Conservation (phyloP, 2,113 vertebrate genomes). For the Pelvicachromis taeniatus region DNA sequence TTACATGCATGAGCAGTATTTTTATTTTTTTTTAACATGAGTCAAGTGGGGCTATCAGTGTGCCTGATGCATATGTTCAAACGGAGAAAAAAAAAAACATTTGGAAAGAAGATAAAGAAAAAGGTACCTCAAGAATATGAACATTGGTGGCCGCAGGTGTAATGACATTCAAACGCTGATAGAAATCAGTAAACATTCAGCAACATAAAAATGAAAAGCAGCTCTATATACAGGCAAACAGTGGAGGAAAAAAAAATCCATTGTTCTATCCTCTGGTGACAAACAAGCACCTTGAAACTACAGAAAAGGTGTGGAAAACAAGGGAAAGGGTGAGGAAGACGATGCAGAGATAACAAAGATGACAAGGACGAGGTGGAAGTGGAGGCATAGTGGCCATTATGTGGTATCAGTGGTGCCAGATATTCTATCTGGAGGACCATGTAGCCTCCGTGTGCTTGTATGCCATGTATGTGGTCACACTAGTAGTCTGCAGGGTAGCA, state of each 20-base stretch:
- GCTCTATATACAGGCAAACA: not conserved
- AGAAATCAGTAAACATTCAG: constrained; percentile 51
- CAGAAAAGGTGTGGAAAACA: constrained; percentile 6
- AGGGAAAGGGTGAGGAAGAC: constrained; percentile 39
- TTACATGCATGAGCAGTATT: not conserved
- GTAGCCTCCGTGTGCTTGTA: constrained; percentile 52
- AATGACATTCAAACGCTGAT: constrained; percentile 50
- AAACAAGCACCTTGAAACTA: constrained; percentile 30
- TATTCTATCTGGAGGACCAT: constrained; percentile 60
- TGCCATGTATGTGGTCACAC: constrained; percentile 65
- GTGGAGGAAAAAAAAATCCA: not conserved
- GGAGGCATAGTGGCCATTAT: constrained; percentile 50
- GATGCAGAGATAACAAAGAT: constrained; percentile 34
- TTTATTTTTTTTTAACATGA: constrained; percentile 6
- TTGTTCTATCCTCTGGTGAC: not conserved
- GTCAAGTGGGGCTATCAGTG: constrained; percentile 29
- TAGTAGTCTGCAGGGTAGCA: constrained; percentile 63
- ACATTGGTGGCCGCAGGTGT: constrained; percentile 26
- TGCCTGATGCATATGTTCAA: not conserved
- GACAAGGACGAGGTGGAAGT: constrained; percentile 45
- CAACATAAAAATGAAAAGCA: constrained; percentile 23
- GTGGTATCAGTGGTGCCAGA: constrained; percentile 63
- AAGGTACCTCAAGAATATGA: constrained; percentile 6
- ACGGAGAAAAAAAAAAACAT: constrained; percentile 33
- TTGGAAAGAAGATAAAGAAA: constrained; percentile 45